Base-by-base conservation (phyloP, 2,797 vertebrate species). In the Jordanella pulchra region DNA sequence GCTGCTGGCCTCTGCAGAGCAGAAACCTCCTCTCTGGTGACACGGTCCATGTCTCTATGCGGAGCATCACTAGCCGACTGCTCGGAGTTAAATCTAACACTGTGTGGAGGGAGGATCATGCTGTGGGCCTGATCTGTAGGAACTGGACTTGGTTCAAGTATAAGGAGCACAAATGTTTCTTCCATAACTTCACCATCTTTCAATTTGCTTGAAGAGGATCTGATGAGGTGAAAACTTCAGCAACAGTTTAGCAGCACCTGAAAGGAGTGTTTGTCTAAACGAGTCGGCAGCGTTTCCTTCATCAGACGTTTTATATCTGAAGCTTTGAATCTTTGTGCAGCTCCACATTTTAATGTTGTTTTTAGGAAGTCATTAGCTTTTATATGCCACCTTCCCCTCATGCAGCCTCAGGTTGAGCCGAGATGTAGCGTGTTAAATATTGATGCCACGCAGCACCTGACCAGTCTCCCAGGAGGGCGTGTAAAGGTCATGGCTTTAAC, bases 401-500 rank as follows among this genome's bases (percentile, higher is more conserved):
- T 74, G 72, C 54, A 3, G 64, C 73, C n/a, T 9, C 67, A 64
- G 71, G 81, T 85, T 76, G 77, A 65, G 73, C 83, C 75, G 65
- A 65, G 80, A 65, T 78, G 85, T 39, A 72, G 27, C 27, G 65
- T 74, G 83, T 87, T 88, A 89, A 89, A 91, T 90, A 91, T 88
- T 87, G 84, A 90, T 91, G 81, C 65, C 50, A 15, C 53, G 74
- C 70, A 35, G 75, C 72, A 78, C 17, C 78, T 85, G 87, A 82
- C 73, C 73, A 13, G 58, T 80, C 89, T 75, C 77, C 3, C 55
- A 72, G 79, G 83, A 72, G 71, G 28, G n/a, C 14, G 47, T 61
- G 79, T 85, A 91, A 90, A 89, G 90, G 86, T 90, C 86, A 82
- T 74, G 79, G 70, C 87, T 84, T 69, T 77, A 79, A 75, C 85